A percentile compares a stretch with the other conserved stretches of the same genome.
These are phyloP conservation scores for Tenrec ecaudatus DNA, from an alignment of 2,113 vertebrate genomes.

Conservation along the genomic window DNA sequence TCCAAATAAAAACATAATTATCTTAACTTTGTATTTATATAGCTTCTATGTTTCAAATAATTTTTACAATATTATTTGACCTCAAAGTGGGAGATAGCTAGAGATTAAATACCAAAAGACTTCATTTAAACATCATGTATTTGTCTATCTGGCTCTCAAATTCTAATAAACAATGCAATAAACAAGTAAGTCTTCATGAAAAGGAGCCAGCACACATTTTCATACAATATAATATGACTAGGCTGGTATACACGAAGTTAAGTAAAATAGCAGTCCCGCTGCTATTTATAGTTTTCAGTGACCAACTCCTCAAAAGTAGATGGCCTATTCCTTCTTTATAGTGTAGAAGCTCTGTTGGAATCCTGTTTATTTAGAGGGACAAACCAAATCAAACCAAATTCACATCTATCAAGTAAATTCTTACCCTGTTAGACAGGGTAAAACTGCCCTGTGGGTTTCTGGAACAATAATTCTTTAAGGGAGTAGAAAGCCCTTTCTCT, in stretches of 20 bases:
- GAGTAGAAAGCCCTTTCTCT: too few species aligned
- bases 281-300: too few species aligned
- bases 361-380: too few species aligned
- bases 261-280: too few species aligned
- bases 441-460: too few species aligned
- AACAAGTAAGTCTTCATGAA: slow-evolving; percentile 11
- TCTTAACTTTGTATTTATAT: background rate
- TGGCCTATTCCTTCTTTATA: too few species aligned
- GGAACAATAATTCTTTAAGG: too few species aligned
- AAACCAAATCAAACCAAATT: too few species aligned
- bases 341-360: too few species aligned
- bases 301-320: too few species aligned
- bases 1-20: slow-evolving; percentile 26
- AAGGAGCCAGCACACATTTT: background rate
- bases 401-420: too few species aligned
- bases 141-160: background rate
- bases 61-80: background rate
- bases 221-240: background rate
- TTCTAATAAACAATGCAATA: slow-evolving; percentile 4
- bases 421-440: too few species aligned
- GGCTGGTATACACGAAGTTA: background rate
- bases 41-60: slow-evolving; percentile 46
- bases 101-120: background rate
- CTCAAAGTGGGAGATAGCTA: background rate
- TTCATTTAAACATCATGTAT: background rate